Base-by-base conservation (phyloP, 2,888 invertebrate species). In the Cataglyphis albicans region DNA sequence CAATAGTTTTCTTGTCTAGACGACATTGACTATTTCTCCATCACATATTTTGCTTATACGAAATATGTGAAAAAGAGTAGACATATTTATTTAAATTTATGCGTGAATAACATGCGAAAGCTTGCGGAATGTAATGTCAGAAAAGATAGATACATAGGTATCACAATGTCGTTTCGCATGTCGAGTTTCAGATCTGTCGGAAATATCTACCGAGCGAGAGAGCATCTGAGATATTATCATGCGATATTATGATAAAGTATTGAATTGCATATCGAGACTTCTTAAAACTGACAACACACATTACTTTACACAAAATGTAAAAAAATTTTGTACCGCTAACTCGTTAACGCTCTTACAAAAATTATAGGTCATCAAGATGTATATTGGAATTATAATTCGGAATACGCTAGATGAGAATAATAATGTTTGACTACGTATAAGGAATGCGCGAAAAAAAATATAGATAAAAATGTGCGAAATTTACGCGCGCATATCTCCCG, bases 121-220 rank as follows among this genome's bases (percentile, higher is more conserved):
- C 21, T 81, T 61, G 44, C n/a, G 21, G 52, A 41, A 61, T 64
- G 63, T 70, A 76, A 59, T 48, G 70, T 38, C 41, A n/a, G 41
- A 41, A 70, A 74, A 70, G 72, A 67, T 78, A 70, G 72, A 67
- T 78, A 74, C 55, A 63, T 70, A 32, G 63, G 41, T 57, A 81
- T 59, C 48, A 64, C 61, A 64, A 65, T 55, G 48, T 55, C 67
- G 65, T 75, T 78, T 68, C 74, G 68, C 55, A 70, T 78, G 73
- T 64, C 78, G 73, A 68, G 48, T 81, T 82, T 80, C 67, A 68
- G n/a, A 81, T 68, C 75, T 81, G 64, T 67, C 65, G 74, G 82
- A 82, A 87, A 75, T 84, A 84, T 70, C 10, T 44, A 44, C 7
- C 18, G 18, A 61, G 9, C 61, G 32, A 15, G 9, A n/a, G 10